These are phyloP conservation scores for Hirtodrosophila trivittata DNA, from an alignment of 2,888 invertebrate genomes.

Conservation along the genomic window DNA sequence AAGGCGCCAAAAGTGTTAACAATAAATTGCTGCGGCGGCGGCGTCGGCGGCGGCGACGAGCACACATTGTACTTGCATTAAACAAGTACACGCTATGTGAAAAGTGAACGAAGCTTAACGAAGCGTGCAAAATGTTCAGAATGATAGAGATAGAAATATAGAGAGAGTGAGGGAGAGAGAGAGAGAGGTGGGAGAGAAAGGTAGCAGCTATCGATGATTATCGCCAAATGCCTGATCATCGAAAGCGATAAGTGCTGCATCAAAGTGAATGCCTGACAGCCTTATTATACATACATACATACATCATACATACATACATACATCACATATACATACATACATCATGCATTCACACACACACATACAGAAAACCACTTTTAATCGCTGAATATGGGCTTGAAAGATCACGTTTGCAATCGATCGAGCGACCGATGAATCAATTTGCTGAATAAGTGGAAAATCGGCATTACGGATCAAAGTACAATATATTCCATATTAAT, in stretches of 20 bases:
- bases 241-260: constrained; percentile 35
- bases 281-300: too few species aligned
- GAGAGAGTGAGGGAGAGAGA: constrained; percentile 3
- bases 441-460: not conserved
- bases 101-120: constrained; percentile 9
- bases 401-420: constrained; percentile 15
- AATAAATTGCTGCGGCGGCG: too few species aligned
- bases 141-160: too few species aligned
- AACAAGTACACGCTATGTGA: constrained; percentile 27
- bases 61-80: too few species aligned
- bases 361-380: too few species aligned
- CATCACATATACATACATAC: too few species aligned
- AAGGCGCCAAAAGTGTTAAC: constrained; percentile 33
- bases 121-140: not conserved
- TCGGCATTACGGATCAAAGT: not conserved
- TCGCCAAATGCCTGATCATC: constrained; percentile 24
- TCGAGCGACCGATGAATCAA: not conserved
- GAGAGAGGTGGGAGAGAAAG: too few species aligned
- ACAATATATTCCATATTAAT: not conserved
- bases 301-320: too few species aligned
- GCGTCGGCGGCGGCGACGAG: too few species aligned
- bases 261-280: constrained; percentile 27
- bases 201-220: constrained; percentile 32
- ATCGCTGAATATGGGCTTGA: too few species aligned
- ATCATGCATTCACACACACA: too few species aligned